Conservation (phyloP, 1,140 invertebrate genomes). For the Chionoecetes opilio region DNA sequence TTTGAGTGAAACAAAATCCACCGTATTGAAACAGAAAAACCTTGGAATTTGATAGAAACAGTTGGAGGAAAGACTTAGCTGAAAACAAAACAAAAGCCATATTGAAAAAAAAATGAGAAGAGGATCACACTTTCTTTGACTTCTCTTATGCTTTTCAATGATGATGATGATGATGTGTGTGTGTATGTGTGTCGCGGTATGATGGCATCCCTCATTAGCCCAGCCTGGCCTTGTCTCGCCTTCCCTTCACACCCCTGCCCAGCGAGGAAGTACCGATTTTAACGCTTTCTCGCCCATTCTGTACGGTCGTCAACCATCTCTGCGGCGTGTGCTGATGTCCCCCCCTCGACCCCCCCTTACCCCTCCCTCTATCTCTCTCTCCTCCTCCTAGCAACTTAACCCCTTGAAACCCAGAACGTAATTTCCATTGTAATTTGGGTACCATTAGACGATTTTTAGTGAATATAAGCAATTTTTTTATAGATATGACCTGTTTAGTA, state of each 20-base stretch:
- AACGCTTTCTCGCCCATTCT: conserved; percentile 37
- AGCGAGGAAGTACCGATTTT: conserved; percentile 34
- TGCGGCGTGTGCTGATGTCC: not conserved
- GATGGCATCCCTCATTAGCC: not conserved
- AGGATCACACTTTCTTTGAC: not conserved
- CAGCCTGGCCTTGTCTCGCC: not conserved
- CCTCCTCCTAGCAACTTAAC: not conserved
- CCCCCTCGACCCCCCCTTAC: not conserved
- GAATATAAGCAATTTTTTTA: too few relatives aligned
- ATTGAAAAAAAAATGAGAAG: not conserved
- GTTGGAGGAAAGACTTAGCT: too few relatives aligned
- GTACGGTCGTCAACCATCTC: not conserved
- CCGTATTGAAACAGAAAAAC: too few relatives aligned
- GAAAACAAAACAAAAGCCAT: too few relatives aligned
- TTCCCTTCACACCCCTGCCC: not conserved
- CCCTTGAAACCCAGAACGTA: too few relatives aligned
- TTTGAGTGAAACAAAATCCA: too few relatives aligned
- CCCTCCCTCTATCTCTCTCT: not conserved
- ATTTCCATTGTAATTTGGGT: too few relatives aligned
- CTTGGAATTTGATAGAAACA: too few relatives aligned
- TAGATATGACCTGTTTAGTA: too few relatives aligned
- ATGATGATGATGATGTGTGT: too few relatives aligned
- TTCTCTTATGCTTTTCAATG: too few relatives aligned
- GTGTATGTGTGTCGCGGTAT: not conserved
- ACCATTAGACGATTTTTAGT: too few relatives aligned